Evolutionary conservation across 2,888 invertebrate species (phyloP).

Genomic region (Cryptocephalus moraei): DNA sequence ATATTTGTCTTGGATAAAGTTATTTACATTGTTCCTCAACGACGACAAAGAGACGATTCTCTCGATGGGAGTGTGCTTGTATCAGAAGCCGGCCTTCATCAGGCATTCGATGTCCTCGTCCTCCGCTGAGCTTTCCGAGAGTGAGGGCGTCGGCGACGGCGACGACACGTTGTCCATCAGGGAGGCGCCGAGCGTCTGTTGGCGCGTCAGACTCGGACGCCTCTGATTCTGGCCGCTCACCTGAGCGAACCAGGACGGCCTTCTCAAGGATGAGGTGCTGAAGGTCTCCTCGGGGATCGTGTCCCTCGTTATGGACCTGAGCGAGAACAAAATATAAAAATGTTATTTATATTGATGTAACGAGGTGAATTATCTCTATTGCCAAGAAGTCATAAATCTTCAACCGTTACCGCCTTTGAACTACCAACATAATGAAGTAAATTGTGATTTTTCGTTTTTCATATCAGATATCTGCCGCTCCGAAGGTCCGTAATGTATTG

Average conservation of each 20-base stretch:
- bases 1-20: conserved; percentile 5
- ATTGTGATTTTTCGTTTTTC: no score
- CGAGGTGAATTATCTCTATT: no score
- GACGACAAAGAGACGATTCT: conserved; percentile 1
- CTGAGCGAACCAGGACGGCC: conserved; percentile 34
- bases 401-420: no score
- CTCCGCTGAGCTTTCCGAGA: conserved; percentile 38
- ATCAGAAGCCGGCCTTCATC: conserved; percentile 32
- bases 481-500: no score
- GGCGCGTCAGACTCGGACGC: conserved; percentile 49
- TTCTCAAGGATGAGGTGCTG: conserved; percentile 22
- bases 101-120: conserved; percentile 34
- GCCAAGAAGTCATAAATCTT: no score
- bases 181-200: conserved; percentile 50
- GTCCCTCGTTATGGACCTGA: conserved; percentile 51
- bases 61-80: conserved; percentile 3
- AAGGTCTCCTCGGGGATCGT: conserved; percentile 58
- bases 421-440: no score
- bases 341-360: no score
- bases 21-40: conserved; percentile 6
- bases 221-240: conserved; percentile 40
- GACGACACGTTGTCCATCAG: conserved; percentile 47
- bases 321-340: conserved; percentile 3
- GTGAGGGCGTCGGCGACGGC: conserved; percentile 46
- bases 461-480: no score